These are phyloP conservation scores for Gymnobelideus leadbeateri DNA, from an alignment of 2,113 vertebrate genomes.

Conservation along the genomic window DNA sequence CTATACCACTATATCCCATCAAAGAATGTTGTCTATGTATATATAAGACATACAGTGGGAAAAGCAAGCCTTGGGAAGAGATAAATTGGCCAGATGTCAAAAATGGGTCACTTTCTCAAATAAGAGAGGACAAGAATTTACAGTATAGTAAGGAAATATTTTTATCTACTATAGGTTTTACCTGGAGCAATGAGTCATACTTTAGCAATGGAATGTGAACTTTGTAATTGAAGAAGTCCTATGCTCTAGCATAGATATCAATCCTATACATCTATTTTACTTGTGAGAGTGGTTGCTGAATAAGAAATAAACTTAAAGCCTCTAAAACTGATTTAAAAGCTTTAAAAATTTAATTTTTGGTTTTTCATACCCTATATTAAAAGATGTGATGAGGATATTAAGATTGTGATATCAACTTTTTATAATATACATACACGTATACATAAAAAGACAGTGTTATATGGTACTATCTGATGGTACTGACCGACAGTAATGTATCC, in stretches of 20 bases:
- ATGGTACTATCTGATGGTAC: background rate
- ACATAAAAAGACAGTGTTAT: background rate
- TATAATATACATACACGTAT: background rate
- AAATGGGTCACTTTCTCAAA: background rate
- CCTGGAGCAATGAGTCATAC: background rate
- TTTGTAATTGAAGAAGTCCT: background rate
- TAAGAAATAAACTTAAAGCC: too few species aligned
- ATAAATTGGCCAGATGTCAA: background rate
- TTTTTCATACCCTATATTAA: background rate
- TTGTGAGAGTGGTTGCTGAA: too few species aligned
- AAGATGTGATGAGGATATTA: background rate
- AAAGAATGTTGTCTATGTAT: background rate
- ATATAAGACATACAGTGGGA: background rate
- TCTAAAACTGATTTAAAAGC: background rate
- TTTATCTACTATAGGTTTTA: background rate
- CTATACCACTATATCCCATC: background rate
- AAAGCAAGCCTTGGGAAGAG: background rate
- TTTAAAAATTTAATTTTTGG: background rate
- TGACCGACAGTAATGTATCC: background rate
- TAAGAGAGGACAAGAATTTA: background rate
- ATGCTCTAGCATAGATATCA: background rate
- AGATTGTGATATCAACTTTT: background rate
- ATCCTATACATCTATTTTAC: background rate
- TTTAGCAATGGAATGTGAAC: background rate
- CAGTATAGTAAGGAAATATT: background rate